Evolutionary conservation across 2,113 vertebrate genomes (phyloP), one percentile per base, ranked within the genome.

Genomic region (Arvicanthis niloticus): DNA sequence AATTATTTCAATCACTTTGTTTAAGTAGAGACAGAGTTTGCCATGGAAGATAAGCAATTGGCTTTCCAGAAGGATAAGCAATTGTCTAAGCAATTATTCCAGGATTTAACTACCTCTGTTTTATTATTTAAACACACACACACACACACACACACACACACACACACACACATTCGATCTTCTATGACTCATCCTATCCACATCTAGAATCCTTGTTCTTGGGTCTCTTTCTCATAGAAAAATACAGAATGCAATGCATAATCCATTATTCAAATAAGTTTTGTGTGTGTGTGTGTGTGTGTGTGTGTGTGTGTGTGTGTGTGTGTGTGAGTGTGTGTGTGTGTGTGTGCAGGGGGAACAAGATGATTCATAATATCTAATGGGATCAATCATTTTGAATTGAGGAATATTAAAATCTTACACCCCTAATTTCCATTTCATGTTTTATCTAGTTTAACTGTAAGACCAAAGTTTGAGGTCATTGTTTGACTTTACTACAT

Each of bases 91-190:
- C 9, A 72, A 60, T n/a, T 45, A 48, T 70, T 65, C 94, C 17
- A 76, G 67, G 17, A 84, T 34, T 75, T 70, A 45, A 89, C 48
- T 53, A 13, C 4, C 31, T 94, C 37, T 9, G 56, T n/a, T 77
- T 91, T 16, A 76, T 8, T 89, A 40, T 92, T 92, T 94, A 77
- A 92, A 77, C 76, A 85, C 26, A 65, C 40, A 65, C 56, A 60
- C 53, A 58, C 37, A 84, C 80, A 84, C 53, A 60, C 37, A 58
- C 56, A 40, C 53, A 58, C 21, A 58, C 37, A 60, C 37, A 60
- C 34, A 58, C 53, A 58, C 19, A n/a, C 19, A 24, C 10, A 53
- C 48, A 78, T 8, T 67, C 13, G 31, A 68, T 68, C 67, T 34
- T 13, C 65, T 68, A 68, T 34, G 5, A 13, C 12, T 68, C 67